Conservation (phyloP, 2,888 invertebrate genomes). For the Caenorhabditis sp. region DNA sequence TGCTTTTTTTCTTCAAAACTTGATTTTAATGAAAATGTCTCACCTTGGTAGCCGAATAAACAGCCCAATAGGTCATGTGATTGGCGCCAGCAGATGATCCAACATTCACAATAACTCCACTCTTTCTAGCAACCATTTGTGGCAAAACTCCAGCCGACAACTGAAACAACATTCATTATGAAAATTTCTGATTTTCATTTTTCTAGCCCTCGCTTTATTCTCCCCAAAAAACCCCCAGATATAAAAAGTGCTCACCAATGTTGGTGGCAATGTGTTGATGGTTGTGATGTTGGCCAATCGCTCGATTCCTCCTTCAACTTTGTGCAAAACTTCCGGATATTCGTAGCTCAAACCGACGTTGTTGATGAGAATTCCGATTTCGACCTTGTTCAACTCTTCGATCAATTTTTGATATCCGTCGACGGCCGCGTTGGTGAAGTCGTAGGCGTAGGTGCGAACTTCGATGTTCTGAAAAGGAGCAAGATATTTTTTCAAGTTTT, state of each 20-base stretch:
- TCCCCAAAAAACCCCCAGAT: background rate
- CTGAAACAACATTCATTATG: constrained; percentile 55
- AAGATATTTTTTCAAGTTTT: background rate
- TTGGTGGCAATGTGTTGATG: constrained; percentile 82
- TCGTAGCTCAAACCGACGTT: constrained; percentile 89
- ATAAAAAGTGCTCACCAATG: constrained; percentile 73
- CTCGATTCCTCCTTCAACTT: constrained; percentile 61
- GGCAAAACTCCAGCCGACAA: constrained; percentile 88
- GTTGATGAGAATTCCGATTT: constrained; percentile 77
- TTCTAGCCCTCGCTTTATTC: too few species aligned
- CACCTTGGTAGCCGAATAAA: constrained; percentile 89
- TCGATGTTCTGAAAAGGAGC: constrained; percentile 37
- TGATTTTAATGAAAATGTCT: too few species aligned
- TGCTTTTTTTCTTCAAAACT: background rate
- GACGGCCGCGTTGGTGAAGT: constrained; percentile 58
- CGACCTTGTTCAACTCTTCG: constrained; percentile 56
- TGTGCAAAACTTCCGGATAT: constrained; percentile 78
- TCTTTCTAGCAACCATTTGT: constrained; percentile 81
- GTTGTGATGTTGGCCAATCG: constrained; percentile 76
- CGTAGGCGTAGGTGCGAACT: constrained; percentile 61
- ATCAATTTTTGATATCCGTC: constrained; percentile 61
- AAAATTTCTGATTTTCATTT: constrained; percentile 12
- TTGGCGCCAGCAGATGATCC: constrained; percentile 84
- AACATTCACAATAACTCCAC: constrained; percentile 88
- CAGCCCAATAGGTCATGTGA: constrained; percentile 77